Evolutionary conservation across 2,113 vertebrate species (phyloP).

Genomic region (Silurus asotus): DNA sequence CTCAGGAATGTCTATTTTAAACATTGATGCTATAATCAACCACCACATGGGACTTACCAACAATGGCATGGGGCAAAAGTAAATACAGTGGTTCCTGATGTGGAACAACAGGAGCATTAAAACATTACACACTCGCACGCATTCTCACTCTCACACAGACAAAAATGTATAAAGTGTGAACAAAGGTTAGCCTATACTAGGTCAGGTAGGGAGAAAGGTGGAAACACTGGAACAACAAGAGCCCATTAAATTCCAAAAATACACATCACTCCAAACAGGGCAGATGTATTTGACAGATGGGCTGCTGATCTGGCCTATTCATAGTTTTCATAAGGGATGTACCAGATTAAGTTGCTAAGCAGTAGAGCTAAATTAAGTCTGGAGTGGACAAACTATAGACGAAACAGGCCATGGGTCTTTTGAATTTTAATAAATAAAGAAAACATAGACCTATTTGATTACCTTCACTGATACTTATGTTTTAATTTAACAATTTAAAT

Average conservation of each 20-base stretch:
- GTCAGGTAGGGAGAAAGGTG: conserved; percentile 2
- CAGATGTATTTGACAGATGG: conserved; percentile 9
- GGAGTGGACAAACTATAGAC: background rate
- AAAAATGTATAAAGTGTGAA: conserved; percentile 28
- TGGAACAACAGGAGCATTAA: conserved; percentile 60
- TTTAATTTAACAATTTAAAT: no score
- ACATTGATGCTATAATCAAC: conserved; percentile 56
- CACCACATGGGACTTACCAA: conserved; percentile 55
- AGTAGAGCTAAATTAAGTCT: conserved; percentile 7
- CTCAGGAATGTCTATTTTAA: conserved; percentile 62
- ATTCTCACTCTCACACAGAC: conserved; percentile 23
- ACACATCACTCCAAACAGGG: background rate
- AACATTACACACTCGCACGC: conserved; percentile 32
- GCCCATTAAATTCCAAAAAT: conserved; percentile 27
- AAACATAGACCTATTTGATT: background rate
- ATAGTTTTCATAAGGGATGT: conserved; percentile 5
- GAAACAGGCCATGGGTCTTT: background rate
- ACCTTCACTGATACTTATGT: background rate
- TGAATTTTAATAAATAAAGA: background rate
- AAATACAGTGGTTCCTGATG: conserved; percentile 34
- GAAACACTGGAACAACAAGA: conserved; percentile 3
- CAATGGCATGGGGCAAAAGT: conserved; percentile 65
- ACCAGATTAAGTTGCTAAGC: conserved; percentile 3
- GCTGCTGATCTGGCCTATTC: conserved; percentile 25
- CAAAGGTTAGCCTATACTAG: conserved; percentile 23